Base-by-base conservation (phyloP, 2,797 vertebrate species). In the Erethizon dorsatum region DNA sequence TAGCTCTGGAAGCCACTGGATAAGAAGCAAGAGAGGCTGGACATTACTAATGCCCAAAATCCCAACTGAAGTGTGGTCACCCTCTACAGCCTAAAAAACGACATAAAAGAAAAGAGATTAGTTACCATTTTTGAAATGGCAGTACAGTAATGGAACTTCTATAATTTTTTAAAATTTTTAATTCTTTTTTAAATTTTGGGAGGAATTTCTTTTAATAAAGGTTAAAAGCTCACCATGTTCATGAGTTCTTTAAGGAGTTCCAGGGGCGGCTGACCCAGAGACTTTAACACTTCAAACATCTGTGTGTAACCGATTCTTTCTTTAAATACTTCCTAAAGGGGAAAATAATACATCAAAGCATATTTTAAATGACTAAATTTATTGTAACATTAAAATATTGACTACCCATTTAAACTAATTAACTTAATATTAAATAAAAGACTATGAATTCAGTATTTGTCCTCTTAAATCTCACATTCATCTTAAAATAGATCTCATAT, bases 41-140 rank as follows among this genome's bases (percentile, higher is more conserved):
- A 99, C 99, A 14, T 99, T 99, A 97, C 99, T 99, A 98, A 99
- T 99, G 96, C 99, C 99, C 97, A 99, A 98, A 93, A 99, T 99
- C 11, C 99, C 99, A 97, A 99, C 99, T 12, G 99, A 99, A 67
- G 99, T 99, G 98, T 99, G 99, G 91, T 99, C 99, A 11, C 99
- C 99, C 98, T 99, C 99, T 96, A 99, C 99, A 6, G 99, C 99
- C 99, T 99, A 97, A 84, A 98, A 98, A 98, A 91, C 50, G 98
- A 98, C 75, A 98, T 33, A 97, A 90, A 92, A 97, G 80, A 96
- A 88, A 96, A 97, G 94, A 94, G 0, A 0, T 63, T 91, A 97
- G 65, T 94, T 28, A 89, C 41, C 45, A 80, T 77, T 37, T 93
- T 79, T 93, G 41, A 94, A 69, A 67, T 31, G 1, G 56, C 90